Percentiles rank a stretch among this genome's conserved stretches.
Conservation (phyloP, 2,113 vertebrate species). For the Saiga tatarica region DNA sequence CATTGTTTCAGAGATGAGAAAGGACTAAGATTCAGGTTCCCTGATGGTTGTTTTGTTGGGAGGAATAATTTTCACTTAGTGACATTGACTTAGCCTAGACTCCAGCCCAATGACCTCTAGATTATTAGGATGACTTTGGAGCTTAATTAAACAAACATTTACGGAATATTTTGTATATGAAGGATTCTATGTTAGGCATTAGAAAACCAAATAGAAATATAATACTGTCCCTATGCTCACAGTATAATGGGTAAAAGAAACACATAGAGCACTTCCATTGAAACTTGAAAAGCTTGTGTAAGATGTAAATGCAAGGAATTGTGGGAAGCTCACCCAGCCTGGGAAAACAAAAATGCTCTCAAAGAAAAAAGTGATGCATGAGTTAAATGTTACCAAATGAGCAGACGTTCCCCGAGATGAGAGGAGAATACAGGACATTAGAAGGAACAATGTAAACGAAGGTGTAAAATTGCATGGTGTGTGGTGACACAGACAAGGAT, state of each 20-base stretch:
- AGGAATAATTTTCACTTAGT: not conserved
- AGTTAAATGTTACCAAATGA: not conserved
- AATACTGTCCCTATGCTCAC: not conserved
- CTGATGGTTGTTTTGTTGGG: not conserved
- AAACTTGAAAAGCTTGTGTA: not conserved
- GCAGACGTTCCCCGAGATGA: not conserved
- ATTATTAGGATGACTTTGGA: not conserved
- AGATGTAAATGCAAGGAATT: not conserved
- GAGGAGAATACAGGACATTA: not conserved
- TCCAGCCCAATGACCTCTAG: not conserved
- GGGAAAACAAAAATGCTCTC: not conserved
- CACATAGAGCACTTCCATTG: not conserved
- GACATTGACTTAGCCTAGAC: not conserved
- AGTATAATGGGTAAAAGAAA: not conserved
- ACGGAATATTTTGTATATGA: not conserved
- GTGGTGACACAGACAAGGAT: not conserved
- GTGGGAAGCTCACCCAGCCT: not conserved
- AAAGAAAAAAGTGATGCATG: not conserved
- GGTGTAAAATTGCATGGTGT: not conserved
- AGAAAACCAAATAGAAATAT: not conserved
- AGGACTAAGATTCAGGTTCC: not conserved
- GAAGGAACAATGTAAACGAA: not conserved
- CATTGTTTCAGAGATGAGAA: not conserved
- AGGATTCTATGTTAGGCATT: not conserved
- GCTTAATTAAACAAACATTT: not conserved